Percentiles rank a stretch among this genome's conserved stretches.
Evolutionary conservation across 37 sponge, comb jelly and placozoan species (phyloP).

Genomic region (Tethya wilhelma): DNA sequence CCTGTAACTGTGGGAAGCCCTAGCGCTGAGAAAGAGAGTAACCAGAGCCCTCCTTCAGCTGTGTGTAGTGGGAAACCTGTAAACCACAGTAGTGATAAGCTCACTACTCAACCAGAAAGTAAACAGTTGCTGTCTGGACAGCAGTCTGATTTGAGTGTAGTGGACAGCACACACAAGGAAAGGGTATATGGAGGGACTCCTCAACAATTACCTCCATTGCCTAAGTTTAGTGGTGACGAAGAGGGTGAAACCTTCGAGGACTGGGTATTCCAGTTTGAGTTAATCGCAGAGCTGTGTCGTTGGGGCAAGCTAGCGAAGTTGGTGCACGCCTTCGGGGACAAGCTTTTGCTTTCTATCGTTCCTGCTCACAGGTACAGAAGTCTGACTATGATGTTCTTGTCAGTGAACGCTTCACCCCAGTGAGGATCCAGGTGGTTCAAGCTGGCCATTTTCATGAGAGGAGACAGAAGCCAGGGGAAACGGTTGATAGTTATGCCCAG

Average conservation of each 20-base stretch:
- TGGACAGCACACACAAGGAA: no score
- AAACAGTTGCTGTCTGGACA: no score
- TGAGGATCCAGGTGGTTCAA: slow-evolving; percentile 37
- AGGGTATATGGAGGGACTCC: no score
- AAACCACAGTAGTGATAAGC: no score
- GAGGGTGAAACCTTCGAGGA: slow-evolving; percentile 53
- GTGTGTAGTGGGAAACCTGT: no score
- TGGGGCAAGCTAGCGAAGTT: slow-evolving; percentile 40
- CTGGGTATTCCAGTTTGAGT: slow-evolving; percentile 60
- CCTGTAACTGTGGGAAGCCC: no score
- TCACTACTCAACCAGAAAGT: no score
- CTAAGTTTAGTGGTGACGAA: slow-evolving; percentile 42
- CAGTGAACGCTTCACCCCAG: slow-evolving; percentile 52
- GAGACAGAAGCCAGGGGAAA: slow-evolving; percentile 32
- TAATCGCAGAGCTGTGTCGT: slow-evolving; percentile 29
- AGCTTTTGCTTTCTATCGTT: slow-evolving; percentile 58
- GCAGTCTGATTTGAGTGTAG: no score
- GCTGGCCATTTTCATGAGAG: slow-evolving; percentile 48
- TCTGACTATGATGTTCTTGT: slow-evolving; percentile 30
- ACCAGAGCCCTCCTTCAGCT: no score
- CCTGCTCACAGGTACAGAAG: slow-evolving; percentile 37
- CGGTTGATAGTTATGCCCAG: slow-evolving; percentile 56
- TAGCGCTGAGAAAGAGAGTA: no score
- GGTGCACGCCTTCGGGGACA: slow-evolving; percentile 28
- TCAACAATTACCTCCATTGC: slow-evolving; percentile 52